Evolutionary conservation across 2,113 vertebrate species (phyloP).

Genomic region (Oplegnathus fasciatus): DNA sequence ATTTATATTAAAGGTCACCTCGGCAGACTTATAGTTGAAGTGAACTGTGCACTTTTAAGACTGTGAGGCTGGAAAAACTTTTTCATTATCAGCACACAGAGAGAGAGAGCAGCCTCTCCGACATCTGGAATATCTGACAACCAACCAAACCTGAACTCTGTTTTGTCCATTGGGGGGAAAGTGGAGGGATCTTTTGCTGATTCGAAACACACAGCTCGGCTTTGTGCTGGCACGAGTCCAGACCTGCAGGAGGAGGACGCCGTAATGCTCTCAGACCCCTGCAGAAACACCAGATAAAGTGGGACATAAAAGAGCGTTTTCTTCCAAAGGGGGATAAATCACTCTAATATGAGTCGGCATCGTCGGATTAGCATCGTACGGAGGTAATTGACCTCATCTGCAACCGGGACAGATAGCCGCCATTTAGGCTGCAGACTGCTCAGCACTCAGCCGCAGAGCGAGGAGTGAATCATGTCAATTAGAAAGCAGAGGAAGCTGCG

Average conservation of each 20-base stretch:
- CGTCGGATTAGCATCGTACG: conserved; percentile 59
- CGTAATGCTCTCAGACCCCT: conserved; percentile 43
- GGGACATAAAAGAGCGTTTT: conserved; percentile 62
- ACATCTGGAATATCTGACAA: conserved; percentile 69
- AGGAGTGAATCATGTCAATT: conserved; percentile 79
- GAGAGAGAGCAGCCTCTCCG: not conserved
- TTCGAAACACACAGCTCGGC: conserved; percentile 53
- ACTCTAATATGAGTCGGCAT: conserved; percentile 57
- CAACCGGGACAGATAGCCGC: conserved; percentile 62
- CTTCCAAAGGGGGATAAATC: conserved; percentile 65
- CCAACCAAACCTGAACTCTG: conserved; percentile 39
- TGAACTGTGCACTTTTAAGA: conserved; percentile 26
- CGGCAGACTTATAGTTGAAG: conserved; percentile 14
- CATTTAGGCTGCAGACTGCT: conserved; percentile 61
- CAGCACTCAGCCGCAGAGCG: conserved; percentile 13
- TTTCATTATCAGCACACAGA: conserved; percentile 42
- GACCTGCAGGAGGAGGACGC: conserved; percentile 36
- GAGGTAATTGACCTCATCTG: conserved; percentile 73
- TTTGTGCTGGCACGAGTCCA: conserved; percentile 42
- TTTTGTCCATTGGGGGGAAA: conserved; percentile 46
- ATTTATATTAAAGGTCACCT: conserved; percentile 61
- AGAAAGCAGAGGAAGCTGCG: conserved; percentile 60
- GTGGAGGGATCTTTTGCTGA: conserved; percentile 31
- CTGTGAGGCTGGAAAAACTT: conserved; percentile 44
- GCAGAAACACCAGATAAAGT: conserved; percentile 56